Conservation (phyloP, 2,888 invertebrate species). For the Epirrita christyi region DNA sequence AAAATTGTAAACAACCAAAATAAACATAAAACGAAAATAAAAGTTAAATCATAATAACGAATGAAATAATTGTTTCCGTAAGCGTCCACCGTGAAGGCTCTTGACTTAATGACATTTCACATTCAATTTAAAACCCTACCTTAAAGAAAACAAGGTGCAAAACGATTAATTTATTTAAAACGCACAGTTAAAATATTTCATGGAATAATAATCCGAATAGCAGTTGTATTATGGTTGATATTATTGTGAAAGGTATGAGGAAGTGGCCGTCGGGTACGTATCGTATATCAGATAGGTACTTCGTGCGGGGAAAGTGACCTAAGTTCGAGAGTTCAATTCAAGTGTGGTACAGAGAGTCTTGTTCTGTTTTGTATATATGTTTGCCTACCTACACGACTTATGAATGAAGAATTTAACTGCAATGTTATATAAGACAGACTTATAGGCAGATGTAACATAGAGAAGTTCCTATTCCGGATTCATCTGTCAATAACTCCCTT, state of each 20-base stretch:
- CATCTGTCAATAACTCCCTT: too few species aligned
- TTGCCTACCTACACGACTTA: too few species aligned
- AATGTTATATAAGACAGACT: too few species aligned
- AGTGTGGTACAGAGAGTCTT: conserved; percentile 6
- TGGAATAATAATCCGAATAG: background rate
- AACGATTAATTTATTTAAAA: background rate
- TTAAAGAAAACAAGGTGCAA: background rate
- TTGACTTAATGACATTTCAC: background rate
- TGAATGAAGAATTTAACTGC: too few species aligned
- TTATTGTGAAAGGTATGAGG: conserved; percentile 3
- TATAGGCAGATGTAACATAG: too few species aligned
- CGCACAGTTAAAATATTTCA: background rate
- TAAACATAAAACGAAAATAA: background rate
- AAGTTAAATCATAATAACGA: background rate
- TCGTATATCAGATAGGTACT: conserved; percentile 18
- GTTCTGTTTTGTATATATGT: background rate
- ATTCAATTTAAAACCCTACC: conserved; percentile 1
- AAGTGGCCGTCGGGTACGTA: conserved; percentile 1
- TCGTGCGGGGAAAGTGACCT: conserved; percentile 27
- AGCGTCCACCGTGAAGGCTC: conserved; percentile 11
- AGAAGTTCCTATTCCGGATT: too few species aligned
- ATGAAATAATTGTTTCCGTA: conserved; percentile 10
- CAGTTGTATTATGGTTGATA: background rate
- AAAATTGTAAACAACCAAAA: background rate
- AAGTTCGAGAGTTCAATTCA: conserved; percentile 24